Percentiles rank a stretch among this genome's conserved stretches.
Evolutionary conservation across 37 sponge, comb jelly and placozoan species (phyloP).

Genomic region (Amphimedon queenslandica): DNA sequence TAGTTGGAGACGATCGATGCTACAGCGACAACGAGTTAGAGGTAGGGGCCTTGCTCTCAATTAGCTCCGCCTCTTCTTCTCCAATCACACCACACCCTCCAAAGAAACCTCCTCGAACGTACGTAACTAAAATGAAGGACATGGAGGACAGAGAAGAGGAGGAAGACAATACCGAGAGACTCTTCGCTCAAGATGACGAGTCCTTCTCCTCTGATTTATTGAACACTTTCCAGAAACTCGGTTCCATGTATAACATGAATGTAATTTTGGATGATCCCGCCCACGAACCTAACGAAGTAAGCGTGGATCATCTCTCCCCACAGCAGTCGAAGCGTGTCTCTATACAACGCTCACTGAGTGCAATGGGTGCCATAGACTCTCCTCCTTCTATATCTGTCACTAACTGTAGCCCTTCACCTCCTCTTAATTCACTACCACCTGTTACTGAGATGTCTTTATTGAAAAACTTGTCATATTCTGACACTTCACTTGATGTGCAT

Average conservation of each 20-base stretch:
- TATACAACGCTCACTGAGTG: slow-evolving; percentile 1
- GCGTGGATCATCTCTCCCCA: neutral
- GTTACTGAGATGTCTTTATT: neutral
- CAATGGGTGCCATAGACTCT: neutral
- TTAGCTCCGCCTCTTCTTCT: slow-evolving; percentile 6
- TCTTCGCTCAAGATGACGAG: neutral
- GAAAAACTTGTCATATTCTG: neutral
- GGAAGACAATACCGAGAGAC: neutral
- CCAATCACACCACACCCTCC: slow-evolving; percentile 1
- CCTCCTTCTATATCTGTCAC: neutral
- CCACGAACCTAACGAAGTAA: neutral
- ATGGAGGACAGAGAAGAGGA: neutral
- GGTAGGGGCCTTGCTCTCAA: neutral
- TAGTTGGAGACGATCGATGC: neutral
- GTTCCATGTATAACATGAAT: neutral
- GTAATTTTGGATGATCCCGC: neutral
- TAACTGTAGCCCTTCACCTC: too few species aligned
- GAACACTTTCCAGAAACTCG: slow-evolving; percentile 25
- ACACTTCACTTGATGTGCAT: neutral
- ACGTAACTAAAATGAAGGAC: slow-evolving; percentile 1
- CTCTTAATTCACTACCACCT: neutral
- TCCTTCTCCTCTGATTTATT: slow-evolving; percentile 35
- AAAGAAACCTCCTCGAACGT: slow-evolving; percentile 54
- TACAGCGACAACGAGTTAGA: slow-evolving; percentile 43
- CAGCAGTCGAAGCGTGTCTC: neutral